A percentile compares a stretch with the other conserved stretches of the same genome.
Evolutionary conservation across 2,797 vertebrate species (phyloP).

Genomic region (Microctenopoma stevenorrisi): DNA sequence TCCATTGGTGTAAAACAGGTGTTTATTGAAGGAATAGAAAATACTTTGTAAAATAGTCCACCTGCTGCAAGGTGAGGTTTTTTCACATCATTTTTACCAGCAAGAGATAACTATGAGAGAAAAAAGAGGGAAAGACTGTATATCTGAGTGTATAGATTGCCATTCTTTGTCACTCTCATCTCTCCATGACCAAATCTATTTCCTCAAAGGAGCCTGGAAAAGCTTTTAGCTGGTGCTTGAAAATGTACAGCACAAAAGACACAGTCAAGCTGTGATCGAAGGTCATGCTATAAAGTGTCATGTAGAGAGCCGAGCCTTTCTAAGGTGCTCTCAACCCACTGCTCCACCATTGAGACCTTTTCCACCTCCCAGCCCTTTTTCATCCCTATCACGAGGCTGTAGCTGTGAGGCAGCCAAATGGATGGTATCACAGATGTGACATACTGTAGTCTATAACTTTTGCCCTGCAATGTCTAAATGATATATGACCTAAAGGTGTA

Average conservation of each 20-base stretch:
- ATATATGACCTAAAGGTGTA: conserved; percentile 24
- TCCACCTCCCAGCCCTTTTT: conserved; percentile 53
- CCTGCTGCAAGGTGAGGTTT: conserved; percentile 8
- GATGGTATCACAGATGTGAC: conserved; percentile 10
- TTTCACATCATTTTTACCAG: conserved; percentile 32
- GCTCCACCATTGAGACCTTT: conserved; percentile 54
- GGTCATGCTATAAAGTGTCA: conserved; percentile 74
- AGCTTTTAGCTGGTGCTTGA: conserved; percentile 73
- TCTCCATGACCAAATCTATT: conserved; percentile 80
- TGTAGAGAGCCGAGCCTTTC: conserved; percentile 71
- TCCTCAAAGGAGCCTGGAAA: conserved; percentile 74
- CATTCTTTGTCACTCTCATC: conserved; percentile 73
- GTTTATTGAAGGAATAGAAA: conserved; percentile 15
- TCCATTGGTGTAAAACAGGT: conserved; percentile 5
- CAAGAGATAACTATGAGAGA: conserved; percentile 31
- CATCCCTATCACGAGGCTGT: conserved; percentile 5
- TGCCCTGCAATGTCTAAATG: conserved; percentile 32
- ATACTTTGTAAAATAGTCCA: conserved; percentile 8
- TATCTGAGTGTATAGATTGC: conserved; percentile 70
- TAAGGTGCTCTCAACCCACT: conserved; percentile 61
- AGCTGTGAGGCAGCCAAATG: conserved; percentile 34
- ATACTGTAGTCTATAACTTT: conserved; percentile 20
- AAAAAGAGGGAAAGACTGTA: conserved; percentile 46
- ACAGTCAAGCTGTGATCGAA: conserved; percentile 73
- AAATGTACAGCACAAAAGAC: conserved; percentile 74